phyloP scores from a whole-genome alignment of 2,113 vertebrate species.

The Lamprologus tigripictilis region DNA sequence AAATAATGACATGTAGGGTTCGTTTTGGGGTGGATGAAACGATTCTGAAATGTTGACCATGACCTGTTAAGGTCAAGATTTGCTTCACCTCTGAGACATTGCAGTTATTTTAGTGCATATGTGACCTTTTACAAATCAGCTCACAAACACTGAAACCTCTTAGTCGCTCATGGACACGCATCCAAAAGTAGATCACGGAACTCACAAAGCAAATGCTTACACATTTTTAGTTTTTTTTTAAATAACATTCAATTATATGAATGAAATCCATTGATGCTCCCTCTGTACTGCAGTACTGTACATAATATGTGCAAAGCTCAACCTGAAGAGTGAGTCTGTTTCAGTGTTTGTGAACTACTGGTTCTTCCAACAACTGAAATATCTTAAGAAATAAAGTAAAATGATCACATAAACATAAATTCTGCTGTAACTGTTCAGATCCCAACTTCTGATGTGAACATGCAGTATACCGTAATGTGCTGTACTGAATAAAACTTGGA shows the following conservation, averaged over 20 bases:
- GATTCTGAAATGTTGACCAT: constrained; percentile 14
- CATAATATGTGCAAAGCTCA: background rate
- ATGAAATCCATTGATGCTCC: background rate
- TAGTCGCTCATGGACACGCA: background rate
- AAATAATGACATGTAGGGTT: background rate
- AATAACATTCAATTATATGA: background rate
- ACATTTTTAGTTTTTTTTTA: background rate
- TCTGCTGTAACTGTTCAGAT: constrained; percentile 17
- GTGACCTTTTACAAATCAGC: background rate
- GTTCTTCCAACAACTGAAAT: background rate
- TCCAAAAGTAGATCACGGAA: background rate
- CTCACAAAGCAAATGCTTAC: background rate
- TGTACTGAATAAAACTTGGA: constrained; percentile 59
- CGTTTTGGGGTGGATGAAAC: background rate
- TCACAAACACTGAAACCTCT: background rate
- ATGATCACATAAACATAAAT: background rate
- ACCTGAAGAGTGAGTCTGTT: background rate
- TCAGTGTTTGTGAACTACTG: background rate
- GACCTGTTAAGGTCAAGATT: constrained; percentile 31
- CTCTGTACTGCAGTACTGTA: background rate
- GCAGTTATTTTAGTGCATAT: background rate
- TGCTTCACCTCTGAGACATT: background rate
- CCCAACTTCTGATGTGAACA: constrained; percentile 42
- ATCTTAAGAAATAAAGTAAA: background rate
- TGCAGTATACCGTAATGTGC: constrained; percentile 15